Percentiles rank a stretch among this genome's conserved stretches.
Conservation (phyloP, 1,140 invertebrate genomes). For the Phthorimaea operculella region DNA sequence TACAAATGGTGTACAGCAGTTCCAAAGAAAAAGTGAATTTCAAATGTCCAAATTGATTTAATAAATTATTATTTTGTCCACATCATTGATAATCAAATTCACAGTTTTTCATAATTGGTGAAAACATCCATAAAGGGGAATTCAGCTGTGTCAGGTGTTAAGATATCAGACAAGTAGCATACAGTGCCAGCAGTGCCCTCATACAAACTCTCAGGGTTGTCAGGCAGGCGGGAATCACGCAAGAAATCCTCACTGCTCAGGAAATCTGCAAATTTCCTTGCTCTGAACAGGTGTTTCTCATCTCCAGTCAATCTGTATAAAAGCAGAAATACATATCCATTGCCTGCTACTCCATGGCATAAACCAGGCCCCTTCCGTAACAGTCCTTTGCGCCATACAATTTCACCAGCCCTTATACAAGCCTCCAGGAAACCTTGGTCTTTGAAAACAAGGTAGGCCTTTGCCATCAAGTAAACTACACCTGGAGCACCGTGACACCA, state of each 20-base stretch:
- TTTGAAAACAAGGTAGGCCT: conserved; percentile 80
- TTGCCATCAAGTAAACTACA: conserved; percentile 82
- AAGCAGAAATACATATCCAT: conserved; percentile 85
- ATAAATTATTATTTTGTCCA: no score
- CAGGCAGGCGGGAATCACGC: conserved; percentile 77
- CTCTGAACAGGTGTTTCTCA: conserved; percentile 77
- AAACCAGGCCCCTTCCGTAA: conserved; percentile 85
- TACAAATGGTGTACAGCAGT: no score
- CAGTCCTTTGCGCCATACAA: conserved; percentile 84
- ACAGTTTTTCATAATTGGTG: conserved; percentile 3
- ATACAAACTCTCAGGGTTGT: conserved; percentile 84
- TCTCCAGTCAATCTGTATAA: conserved; percentile 82
- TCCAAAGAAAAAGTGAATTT: no score
- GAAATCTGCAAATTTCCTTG: conserved; percentile 82
- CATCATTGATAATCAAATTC: not conserved
- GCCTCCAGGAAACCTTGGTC: conserved; percentile 80
- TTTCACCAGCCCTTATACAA: conserved; percentile 75
- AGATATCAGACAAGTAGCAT: conserved; percentile 83
- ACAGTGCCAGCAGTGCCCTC: conserved; percentile 89
- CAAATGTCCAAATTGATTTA: no score
- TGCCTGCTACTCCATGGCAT: conserved; percentile 89
- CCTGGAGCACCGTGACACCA: conserved; percentile 92
- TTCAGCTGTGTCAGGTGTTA: conserved; percentile 76
- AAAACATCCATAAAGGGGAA: conserved; percentile 91
- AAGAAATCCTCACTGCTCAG: conserved; percentile 76